phyloP scores from a whole-genome alignment of 1,140 invertebrate genomes.

The Aphidius gifuensis region DNA sequence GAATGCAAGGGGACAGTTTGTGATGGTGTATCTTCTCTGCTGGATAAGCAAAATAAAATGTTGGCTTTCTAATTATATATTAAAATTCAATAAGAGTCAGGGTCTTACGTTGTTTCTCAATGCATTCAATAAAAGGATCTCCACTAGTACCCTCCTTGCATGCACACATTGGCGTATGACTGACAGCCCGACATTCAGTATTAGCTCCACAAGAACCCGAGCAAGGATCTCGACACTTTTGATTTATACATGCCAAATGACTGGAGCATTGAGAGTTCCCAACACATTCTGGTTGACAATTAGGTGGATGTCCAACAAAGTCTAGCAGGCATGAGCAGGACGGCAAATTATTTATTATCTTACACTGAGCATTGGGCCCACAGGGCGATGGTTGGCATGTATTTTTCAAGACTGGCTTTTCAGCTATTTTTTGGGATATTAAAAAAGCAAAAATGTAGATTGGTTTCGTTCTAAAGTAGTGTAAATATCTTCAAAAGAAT shows the following conservation, averaged over 20 bases:
- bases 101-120: slow-evolving; percentile 50
- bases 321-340: slow-evolving; percentile 55
- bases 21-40: background rate
- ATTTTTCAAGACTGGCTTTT: slow-evolving; percentile 36
- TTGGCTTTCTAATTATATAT: background rate
- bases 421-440: no score
- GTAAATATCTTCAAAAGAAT: no score
- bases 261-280: slow-evolving; percentile 53
- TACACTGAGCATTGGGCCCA: slow-evolving; percentile 58
- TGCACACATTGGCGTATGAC: slow-evolving; percentile 60
- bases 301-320: slow-evolving; percentile 56
- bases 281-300: slow-evolving; percentile 56
- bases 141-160: slow-evolving; percentile 56
- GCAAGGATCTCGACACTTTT: slow-evolving; percentile 60
- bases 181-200: slow-evolving; percentile 56
- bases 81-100: slow-evolving; percentile 2
- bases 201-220: slow-evolving; percentile 52
- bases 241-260: slow-evolving; percentile 54
- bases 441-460: no score
- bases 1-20: slow-evolving; percentile 59
- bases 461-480: no score
- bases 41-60: background rate
- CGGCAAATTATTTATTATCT: slow-evolving; percentile 51
- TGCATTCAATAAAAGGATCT: slow-evolving; percentile 60
- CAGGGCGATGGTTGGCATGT: slow-evolving; percentile 59